These are phyloP conservation scores for Neodiprion lecontei DNA, from an alignment of 1,140 invertebrate species.

Conservation along the genomic window DNA sequence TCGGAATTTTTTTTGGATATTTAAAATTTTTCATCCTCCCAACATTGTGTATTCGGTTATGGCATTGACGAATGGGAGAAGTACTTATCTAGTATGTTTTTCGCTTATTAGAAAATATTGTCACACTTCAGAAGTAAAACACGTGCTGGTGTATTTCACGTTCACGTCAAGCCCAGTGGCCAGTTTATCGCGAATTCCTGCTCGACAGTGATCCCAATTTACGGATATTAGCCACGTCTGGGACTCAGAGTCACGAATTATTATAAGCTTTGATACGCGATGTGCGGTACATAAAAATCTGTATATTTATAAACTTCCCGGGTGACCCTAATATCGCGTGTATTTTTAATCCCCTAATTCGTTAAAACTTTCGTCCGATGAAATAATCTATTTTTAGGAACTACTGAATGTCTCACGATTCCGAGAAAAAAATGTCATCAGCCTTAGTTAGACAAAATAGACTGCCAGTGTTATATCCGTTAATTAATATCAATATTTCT, in stretches of 20 bases:
- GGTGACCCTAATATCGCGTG: conserved; percentile 9
- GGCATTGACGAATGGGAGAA: too few relatives aligned
- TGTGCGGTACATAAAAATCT: conserved; percentile 13
- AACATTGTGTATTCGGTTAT: too few relatives aligned
- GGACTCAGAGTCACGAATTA: neutral
- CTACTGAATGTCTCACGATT: neutral
- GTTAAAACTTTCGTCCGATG: neutral
- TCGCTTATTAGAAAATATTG: too few relatives aligned
- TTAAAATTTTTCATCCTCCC: too few relatives aligned
- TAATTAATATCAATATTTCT: too few relatives aligned
- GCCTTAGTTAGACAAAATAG: too few relatives aligned
- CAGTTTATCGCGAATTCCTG: neutral
- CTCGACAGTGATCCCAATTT: neutral
- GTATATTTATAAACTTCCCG: conserved; percentile 1
- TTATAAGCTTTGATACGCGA: neutral
- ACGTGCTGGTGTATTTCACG: too few relatives aligned
- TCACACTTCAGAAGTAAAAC: too few relatives aligned
- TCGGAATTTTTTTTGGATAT: too few relatives aligned
- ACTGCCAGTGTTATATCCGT: too few relatives aligned
- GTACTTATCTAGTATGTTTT: too few relatives aligned
- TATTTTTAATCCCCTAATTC: conserved; percentile 10
- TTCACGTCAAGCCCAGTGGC: neutral
- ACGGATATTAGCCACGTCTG: neutral
- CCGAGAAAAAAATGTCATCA: neutral
- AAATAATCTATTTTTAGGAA: conserved; percentile 10